Evolutionary conservation across 2,888 invertebrate species (phyloP), one percentile per base, ranked within the genome.

Genomic region (Parascotia fuliginaria): DNA sequence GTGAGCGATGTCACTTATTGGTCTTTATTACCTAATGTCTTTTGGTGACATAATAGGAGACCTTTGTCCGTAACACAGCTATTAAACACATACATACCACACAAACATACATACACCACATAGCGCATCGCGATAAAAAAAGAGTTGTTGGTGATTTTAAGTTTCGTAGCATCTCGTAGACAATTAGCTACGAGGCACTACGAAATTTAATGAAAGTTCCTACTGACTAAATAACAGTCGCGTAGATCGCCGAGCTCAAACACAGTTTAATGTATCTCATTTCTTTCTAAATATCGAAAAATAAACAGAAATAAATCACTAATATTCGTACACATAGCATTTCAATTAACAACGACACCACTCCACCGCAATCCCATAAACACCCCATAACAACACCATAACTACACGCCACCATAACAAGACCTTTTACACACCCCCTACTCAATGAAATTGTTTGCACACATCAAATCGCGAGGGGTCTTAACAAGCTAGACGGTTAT

Each of bases 321-420:
- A 64, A 67, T 67, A 63, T 61, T 55, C 55, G 29, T 39, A 34
- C 40, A 55, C 60, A 56, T 53, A 55, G 49, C 65, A 44, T 67
- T 68, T 57, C 70, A 70, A 70, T 68, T 55, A 70, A 54, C 24
- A 55, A 34, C 61, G 50, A 33, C 68, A 51, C 58, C 59, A 58
- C 63, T 47, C 32, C 49, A 42, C 29, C 41, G 39, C 52, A 40
- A 55, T 49, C 55, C 55, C 19, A 54, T 39, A 56, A 40, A 49
- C 59, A 57, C 70, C 57, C 63, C 48, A 62, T 31, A 41, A 50
- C 28, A 50, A 14, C 9, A 39, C 42, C 46, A 33, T 57, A 49
- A 70, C 51, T 33, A 33, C 38, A 33, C 15, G 15, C 62, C 59
- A 49, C 6, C 39, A 22, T 19, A 38, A 42, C 27, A 5, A 33